These are phyloP conservation scores for Phortica variegata DNA, from an alignment of 1,140 invertebrate species.

Conservation along the genomic window DNA sequence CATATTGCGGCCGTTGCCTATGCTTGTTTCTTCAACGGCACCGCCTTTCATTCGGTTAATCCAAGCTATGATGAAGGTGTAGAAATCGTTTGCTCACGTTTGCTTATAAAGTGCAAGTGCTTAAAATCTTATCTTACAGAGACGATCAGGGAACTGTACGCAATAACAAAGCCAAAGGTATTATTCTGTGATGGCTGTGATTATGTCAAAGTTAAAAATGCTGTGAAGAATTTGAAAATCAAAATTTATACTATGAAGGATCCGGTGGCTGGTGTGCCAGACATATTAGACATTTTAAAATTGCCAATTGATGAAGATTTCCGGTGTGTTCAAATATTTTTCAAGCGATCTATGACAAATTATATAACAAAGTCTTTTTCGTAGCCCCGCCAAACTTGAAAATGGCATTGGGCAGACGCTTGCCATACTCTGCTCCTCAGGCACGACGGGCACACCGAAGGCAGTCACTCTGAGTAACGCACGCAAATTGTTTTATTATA, in stretches of 20 bases:
- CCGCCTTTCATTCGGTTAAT: slow-evolving; percentile 10
- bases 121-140: not conserved
- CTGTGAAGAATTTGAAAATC: slow-evolving; percentile 5
- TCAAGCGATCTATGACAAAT: not conserved
- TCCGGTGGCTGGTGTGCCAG: not conserved
- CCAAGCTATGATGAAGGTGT: slow-evolving; percentile 6
- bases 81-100: too few species aligned
- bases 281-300: slow-evolving; percentile 16
- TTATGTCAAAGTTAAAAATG: slow-evolving; percentile 12
- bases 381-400: slow-evolving; percentile 7
- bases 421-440: slow-evolving; percentile 62
- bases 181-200: slow-evolving; percentile 33
- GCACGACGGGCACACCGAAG: slow-evolving; percentile 76
- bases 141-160: slow-evolving; percentile 9
- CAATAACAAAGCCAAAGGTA: slow-evolving; percentile 19
- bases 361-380: not conserved
- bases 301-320: slow-evolving; percentile 8
- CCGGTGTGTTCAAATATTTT: not conserved
- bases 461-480: slow-evolving; percentile 71
- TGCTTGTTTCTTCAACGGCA: slow-evolving; percentile 21
- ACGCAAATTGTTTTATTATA: slow-evolving; percentile 9
- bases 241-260: slow-evolving; percentile 21
- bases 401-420: slow-evolving; percentile 24
- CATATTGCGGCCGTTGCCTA: slow-evolving; percentile 18
- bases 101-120: not conserved